Evolutionary conservation across 2,888 invertebrate species (phyloP), one percentile per base, ranked within the genome.

Genomic region (Aleiodes leptofemur): DNA sequence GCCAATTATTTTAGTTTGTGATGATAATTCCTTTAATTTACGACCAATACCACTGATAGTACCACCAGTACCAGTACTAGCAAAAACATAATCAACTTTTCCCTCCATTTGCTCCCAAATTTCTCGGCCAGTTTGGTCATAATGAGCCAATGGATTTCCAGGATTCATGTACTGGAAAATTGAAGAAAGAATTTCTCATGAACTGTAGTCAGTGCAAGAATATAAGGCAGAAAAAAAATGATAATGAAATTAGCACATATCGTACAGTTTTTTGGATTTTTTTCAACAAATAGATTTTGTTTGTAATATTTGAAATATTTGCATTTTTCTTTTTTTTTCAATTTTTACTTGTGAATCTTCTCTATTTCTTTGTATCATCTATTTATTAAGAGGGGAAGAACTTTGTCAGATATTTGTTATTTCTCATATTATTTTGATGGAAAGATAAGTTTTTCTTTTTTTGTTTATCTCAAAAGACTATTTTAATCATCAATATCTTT

Each of bases 121-220:
- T 91, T 99, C 99, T 80, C 95, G 95, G 0, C 95, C 99, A 0
- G 99, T 99, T 73, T 94, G 94, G 87, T 99, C 99, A 88, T 98
- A 99, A 90, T 99, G 99, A 0, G 98, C 98, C 84, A 99, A 89
- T 0, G 99, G 99, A 90, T 99, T 99, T 84, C 97, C 96, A 8
- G 96, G 91, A 91, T 99, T 99, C 64, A 95, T 94, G 90, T 99
- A 99, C 95, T 98, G 86, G 64, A 87, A 84, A 75, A 73, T 68
- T 53, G 43, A 14, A 72, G 64, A 69, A 50, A 59, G 69, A 59
- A 68, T 61, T 11, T 57, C 61, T 29, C 61, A 14, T 7, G 14
- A 66, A 5, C 9, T 14, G 0, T 61, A 61, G 14, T n/a, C n/a
- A n/a, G n/a, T n/a, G n/a, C n/a, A n/a, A n/a, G n/a, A n/a, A n/a